Evolutionary conservation across 1,140 invertebrate genomes (phyloP).

Genomic region (Acromyrmex heyeri): DNA sequence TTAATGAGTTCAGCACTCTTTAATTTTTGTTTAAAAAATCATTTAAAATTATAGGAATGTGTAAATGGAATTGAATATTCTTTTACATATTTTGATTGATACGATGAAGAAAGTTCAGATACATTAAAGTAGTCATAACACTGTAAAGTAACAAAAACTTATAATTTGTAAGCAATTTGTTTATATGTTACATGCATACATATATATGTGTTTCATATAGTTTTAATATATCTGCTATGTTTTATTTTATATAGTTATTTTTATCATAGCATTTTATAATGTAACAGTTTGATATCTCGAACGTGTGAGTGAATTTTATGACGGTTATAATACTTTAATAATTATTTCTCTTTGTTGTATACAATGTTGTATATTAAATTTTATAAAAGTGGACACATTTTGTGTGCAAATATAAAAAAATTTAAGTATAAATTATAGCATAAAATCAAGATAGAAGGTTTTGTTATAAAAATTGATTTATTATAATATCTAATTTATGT

Average conservation of each 20-base stretch:
- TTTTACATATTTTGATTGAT: not conserved
- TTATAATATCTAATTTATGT: constrained; percentile 19
- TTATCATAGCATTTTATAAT: constrained; percentile 44
- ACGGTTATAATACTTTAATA: constrained; percentile 11
- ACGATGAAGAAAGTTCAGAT: not conserved
- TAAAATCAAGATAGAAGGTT: not conserved
- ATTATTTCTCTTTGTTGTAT: constrained; percentile 36
- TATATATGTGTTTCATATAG: constrained; percentile 33
- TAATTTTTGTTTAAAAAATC: constrained; percentile 4
- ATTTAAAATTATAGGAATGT: constrained; percentile 5
- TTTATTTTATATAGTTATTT: constrained; percentile 59
- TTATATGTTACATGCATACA: constrained; percentile 48
- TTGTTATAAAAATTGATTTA: not conserved
- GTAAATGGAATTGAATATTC: not conserved
- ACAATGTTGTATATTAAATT: constrained; percentile 33
- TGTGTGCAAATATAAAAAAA: constrained; percentile 10
- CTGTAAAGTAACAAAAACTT: constrained; percentile 73
- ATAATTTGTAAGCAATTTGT: constrained; percentile 70
- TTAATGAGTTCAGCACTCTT: constrained; percentile 74
- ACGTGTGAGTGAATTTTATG: constrained; percentile 35
- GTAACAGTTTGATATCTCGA: constrained; percentile 31
- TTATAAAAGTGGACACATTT: constrained; percentile 8
- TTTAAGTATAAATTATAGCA: constrained; percentile 9
- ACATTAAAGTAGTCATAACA: constrained; percentile 43
- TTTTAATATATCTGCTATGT: constrained; percentile 22